Base-by-base conservation (phyloP, 2,797 vertebrate species). In the Antennarius maculatus region DNA sequence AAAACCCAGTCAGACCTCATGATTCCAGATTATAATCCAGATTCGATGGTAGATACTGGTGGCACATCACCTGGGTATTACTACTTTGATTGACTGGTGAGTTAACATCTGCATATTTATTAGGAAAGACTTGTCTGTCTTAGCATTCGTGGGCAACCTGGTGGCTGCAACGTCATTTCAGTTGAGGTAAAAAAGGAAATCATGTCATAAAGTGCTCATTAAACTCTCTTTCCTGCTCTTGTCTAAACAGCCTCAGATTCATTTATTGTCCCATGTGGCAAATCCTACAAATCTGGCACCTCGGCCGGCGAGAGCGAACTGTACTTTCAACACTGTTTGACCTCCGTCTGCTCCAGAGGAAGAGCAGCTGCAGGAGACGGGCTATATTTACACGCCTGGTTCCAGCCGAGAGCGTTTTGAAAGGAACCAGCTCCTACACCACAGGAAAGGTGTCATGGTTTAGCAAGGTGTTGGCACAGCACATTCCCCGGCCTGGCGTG, bases 391-490 rank as follows among this genome's bases (percentile, higher is more conserved):
- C 71, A 69, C 58, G 53, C 17, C 61, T 74, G 77, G 83, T 86
- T 89, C 75, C 69, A 81, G 66, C 61, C 71, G 77, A 74, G 79
- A 71, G 75, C 69, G 55, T 74, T 85, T 71, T 84, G 71, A 82
- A 85, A 80, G 81, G 77, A 88, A 85, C 84, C 74, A 85, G 72
- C 75, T 83, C 68, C 76, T 72, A 39, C 76, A 78, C 87, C 88
- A 88, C 90, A 90, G 88, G 87, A 88, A 90, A 92, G 90, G 91
- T 91, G 89, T 91, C 89, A 90, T 79, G 84, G 88, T 89, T 89
- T 74, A 74, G 85, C 72, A 82, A 91, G 88, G 89, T 90, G 88
- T 86, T 85, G 88, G 86, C 80, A 76, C 80, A 82, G 88, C 82
- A 87, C 85, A 90, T 90, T 90, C 85, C 23, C 84, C 68, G 66